phyloP scores from a whole-genome alignment of 2,113 vertebrate species.

The Menura novaehollandiae region DNA sequence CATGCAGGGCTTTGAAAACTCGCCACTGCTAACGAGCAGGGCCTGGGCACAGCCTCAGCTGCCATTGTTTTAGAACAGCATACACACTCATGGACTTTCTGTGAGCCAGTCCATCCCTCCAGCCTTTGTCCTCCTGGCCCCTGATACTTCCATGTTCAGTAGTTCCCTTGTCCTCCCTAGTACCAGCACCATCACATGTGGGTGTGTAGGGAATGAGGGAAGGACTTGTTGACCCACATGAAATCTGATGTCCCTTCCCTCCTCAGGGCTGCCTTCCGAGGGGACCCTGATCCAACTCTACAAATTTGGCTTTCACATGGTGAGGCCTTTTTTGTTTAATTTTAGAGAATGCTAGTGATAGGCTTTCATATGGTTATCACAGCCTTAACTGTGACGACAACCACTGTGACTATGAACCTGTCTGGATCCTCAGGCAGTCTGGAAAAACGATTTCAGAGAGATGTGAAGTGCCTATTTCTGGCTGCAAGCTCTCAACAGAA shows the following conservation, averaged over 20 bases:
- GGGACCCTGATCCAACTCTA: background rate
- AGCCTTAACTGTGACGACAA: background rate
- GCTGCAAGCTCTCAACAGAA: background rate
- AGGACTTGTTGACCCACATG: background rate
- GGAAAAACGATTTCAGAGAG: background rate
- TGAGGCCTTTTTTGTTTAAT: background rate
- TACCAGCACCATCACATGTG: accelerated
- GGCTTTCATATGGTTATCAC: background rate
- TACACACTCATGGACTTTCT: background rate
- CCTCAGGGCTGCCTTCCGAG: background rate
- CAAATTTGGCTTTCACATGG: background rate
- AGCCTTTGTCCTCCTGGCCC: background rate
- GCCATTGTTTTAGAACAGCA: background rate
- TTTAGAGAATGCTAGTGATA: background rate
- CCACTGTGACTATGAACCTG: background rate
- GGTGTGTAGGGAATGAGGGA: background rate
- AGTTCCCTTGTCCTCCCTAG: background rate
- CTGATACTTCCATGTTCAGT: background rate
- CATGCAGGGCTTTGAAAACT: background rate
- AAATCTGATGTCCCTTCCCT: background rate
- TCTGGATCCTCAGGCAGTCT: background rate
- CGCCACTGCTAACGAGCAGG: background rate
- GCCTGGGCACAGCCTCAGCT: background rate
- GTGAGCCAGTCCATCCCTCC: background rate
- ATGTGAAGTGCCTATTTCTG: background rate